Base-by-base conservation (phyloP, 2,888 invertebrate genomes). In the Pyrrhosoma nymphula region DNA sequence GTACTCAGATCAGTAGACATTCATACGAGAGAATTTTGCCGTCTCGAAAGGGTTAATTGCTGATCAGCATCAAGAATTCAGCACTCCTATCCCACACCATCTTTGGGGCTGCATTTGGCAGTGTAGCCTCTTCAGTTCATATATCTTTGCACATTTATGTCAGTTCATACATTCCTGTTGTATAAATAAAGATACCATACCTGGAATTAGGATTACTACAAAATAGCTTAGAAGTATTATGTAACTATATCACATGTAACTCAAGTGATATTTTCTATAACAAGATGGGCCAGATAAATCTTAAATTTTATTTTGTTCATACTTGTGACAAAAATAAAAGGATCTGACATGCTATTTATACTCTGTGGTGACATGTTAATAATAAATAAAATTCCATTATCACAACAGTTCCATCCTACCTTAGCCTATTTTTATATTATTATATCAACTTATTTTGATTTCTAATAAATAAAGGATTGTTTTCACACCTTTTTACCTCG, bases 11-110 rank as follows among this genome's bases (percentile, higher is more conserved):
- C n/a, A n/a, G n/a, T n/a, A n/a, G n/a, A n/a, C n/a, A n/a, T n/a
- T n/a, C n/a, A n/a, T n/a, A n/a, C n/a, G n/a, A n/a, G n/a, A n/a
- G n/a, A n/a, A n/a, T n/a, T n/a, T n/a, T n/a, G n/a, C n/a, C n/a
- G n/a, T n/a, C n/a, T n/a, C n/a, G n/a, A n/a, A n/a, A n/a, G n/a
- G n/a, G n/a, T n/a, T n/a, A 47, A 47, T 47, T 47, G 47, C 47
- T 75, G 55, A 26, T 95, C 90, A 89, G 95, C 95, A 89, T 95
- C 95, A 47, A 95, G 93, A 35, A 18, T 75, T 91, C 60, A 35
- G 10, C 30, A 60, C 26, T 63, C 93, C 93, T 69, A n/a, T 69
- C 93, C n/a, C 39, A 23, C 23, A 91, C 91, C 82, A 35, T 82
- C 63, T 26, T 20, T 55, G 39, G 56, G 30, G 47, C 23, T 60